Evolutionary conservation across 2,888 invertebrate genomes (phyloP).

Genomic region (Cepaea hortensis): DNA sequence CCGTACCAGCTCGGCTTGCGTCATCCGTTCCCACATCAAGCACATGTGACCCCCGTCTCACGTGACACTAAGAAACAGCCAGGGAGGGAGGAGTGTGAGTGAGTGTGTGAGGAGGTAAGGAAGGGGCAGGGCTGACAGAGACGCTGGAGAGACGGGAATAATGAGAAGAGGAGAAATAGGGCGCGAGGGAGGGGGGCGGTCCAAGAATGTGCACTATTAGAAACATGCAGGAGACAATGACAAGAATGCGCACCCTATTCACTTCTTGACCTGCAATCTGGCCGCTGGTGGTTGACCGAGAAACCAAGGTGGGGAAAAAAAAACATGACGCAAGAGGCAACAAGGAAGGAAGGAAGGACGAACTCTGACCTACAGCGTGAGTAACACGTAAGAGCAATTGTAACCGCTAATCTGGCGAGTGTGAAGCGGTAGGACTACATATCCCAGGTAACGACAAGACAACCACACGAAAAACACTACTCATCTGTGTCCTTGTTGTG

Average conservation of each 20-base stretch:
- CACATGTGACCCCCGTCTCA: conserved; percentile 3
- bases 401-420: no score
- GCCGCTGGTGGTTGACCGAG: neutral
- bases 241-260: neutral
- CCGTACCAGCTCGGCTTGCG: conserved; percentile 5
- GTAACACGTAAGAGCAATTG: no score
- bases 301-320: neutral
- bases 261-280: neutral
- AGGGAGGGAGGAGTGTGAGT: no score
- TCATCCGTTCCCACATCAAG: neutral
- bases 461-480: no score
- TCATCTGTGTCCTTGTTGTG: no score
- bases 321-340: neutral
- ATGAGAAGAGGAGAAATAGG: neutral
- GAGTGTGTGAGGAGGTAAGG: no score
- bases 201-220: conserved; percentile 28
- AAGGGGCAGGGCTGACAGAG: no score
- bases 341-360: neutral
- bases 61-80: neutral
- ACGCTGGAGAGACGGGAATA: neutral
- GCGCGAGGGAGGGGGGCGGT: neutral
- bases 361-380: neutral
- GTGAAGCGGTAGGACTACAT: no score
- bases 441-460: no score
- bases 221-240: conserved; percentile 21